phyloP scores from a whole-genome alignment of 1,140 invertebrate species.

The Drosophila setifemur region DNA sequence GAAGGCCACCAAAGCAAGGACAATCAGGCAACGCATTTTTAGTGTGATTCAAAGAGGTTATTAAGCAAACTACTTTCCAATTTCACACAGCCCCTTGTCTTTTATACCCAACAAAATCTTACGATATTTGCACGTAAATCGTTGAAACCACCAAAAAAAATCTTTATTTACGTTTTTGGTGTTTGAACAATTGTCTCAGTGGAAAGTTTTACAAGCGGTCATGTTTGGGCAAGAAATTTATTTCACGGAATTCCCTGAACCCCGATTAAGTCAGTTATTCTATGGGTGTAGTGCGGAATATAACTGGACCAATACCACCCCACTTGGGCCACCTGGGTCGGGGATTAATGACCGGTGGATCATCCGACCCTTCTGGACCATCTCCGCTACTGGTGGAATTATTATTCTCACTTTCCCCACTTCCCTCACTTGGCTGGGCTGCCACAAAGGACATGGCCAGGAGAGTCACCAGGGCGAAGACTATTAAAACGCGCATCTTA shows the following conservation, averaged over 20 bases:
- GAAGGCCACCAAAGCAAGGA: constrained; percentile 33
- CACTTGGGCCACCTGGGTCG: neutral
- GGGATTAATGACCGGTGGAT: neutral
- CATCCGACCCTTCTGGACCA: neutral
- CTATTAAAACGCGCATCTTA: constrained; percentile 1
- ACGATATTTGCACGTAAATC: constrained; percentile 2
- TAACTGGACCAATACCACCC: constrained; percentile 9
- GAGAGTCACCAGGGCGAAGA: neutral
- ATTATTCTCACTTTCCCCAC: neutral
- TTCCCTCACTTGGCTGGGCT: neutral
- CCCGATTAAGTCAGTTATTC: neutral
- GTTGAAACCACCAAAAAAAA: constrained; percentile 3
- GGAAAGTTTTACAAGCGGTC: constrained; percentile 30
- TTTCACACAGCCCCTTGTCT: neutral
- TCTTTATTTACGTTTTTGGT: constrained; percentile 16
- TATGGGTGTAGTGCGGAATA: neutral
- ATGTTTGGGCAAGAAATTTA: neutral
- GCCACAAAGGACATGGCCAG: neutral
- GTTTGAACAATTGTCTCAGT: constrained; percentile 33
- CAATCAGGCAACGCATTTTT: constrained; percentile 25
- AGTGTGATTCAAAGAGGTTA: neutral
- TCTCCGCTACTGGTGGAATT: neutral
- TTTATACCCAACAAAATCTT: constrained; percentile 15
- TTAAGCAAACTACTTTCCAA: constrained; percentile 21
- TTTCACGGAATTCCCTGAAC: neutral